A percentile compares a stretch with the other conserved stretches of the same genome.
Conservation (phyloP, 2,797 vertebrate species). For the Lemur catta region DNA sequence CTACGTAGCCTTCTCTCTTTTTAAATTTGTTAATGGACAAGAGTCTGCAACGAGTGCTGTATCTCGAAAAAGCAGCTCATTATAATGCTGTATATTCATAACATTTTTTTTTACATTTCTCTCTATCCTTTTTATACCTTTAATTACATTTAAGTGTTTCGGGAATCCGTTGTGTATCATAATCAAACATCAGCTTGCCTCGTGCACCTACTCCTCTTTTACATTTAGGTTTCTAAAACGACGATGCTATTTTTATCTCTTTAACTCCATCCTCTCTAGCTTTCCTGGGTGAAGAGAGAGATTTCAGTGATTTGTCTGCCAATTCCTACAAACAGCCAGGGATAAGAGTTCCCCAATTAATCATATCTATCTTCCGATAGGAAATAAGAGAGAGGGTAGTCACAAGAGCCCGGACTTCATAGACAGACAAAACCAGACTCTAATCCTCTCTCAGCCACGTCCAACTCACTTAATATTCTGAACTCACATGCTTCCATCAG, state of each 20-base stretch:
- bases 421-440: not conserved
- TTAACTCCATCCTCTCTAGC: not conserved
- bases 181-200: not conserved
- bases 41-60: not conserved
- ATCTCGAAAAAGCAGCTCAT: conserved; percentile 23
- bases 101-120: not conserved
- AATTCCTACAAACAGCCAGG: rapidly evolving
- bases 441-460: not conserved
- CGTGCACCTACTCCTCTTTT: rapidly evolving
- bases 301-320: rapidly evolving
- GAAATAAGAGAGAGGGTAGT: not conserved
- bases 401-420: too few species aligned
- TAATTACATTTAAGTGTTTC: not conserved
- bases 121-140: conserved; percentile 8
- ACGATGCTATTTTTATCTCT: not conserved
- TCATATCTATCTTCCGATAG: rapidly evolving
- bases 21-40: not conserved
- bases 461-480: not conserved
- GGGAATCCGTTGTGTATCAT: not conserved
- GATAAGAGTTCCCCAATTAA: rapidly evolving
- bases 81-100: not conserved
- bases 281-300: rapidly evolving
- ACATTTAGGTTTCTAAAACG: not conserved
- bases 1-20: not conserved
- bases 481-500: not conserved